Conservation (phyloP, 2,113 vertebrate species). For the Orthonyx spaldingii region DNA sequence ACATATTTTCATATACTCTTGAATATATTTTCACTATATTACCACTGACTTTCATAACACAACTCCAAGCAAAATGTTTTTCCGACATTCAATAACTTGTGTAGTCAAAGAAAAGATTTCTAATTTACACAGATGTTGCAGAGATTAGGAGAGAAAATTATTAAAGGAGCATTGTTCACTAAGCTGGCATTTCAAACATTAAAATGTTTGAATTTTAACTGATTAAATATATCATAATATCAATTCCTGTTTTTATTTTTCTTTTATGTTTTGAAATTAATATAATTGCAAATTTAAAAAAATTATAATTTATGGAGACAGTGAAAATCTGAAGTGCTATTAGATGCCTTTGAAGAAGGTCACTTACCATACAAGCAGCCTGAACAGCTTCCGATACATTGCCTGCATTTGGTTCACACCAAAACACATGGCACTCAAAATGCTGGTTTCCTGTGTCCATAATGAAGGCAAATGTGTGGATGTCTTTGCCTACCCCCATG, state of each 20-base stretch:
- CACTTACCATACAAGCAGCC: conserved; percentile 94
- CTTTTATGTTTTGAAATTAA: not conserved
- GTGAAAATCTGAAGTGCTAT: not conserved
- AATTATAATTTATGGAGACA: not conserved
- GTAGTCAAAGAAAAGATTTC: not conserved
- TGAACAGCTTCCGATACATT: conserved; percentile 95
- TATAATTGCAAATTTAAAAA: not conserved
- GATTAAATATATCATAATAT: not conserved
- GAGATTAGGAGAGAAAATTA: not conserved
- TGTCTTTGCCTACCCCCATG: conserved; percentile 94
- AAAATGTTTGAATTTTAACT: not conserved
- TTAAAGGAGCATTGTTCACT: not conserved
- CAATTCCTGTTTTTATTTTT: not conserved
- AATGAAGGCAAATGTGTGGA: conserved; percentile 95
- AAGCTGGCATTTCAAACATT: not conserved
- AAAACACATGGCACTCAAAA: conserved; percentile 95
- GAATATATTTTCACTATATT: not conserved
- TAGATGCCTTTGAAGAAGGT: not conserved
- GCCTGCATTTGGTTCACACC: conserved; percentile 95
- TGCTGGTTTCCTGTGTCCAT: conserved; percentile 96
- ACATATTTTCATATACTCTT: too few species aligned
- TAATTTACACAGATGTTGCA: not conserved
- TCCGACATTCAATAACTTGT: not conserved
- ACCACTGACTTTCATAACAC: not conserved
- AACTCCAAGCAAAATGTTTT: not conserved